These are phyloP conservation scores for Enteromius afrohamiltoni DNA, from an alignment of 2,797 vertebrate species.

Conservation along the genomic window DNA sequence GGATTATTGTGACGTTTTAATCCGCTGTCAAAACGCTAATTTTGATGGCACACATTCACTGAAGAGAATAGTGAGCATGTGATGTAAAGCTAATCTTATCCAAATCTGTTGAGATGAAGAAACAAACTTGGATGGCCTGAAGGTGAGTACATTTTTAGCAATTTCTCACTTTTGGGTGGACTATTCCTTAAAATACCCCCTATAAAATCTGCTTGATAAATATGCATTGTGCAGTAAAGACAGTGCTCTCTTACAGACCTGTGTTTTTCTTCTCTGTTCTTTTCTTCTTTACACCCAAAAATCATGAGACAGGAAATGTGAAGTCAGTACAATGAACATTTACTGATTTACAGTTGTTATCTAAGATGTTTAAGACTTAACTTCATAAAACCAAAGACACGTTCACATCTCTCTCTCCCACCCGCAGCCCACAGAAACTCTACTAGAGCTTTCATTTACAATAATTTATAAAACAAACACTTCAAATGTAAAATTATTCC, in stretches of 20 bases:
- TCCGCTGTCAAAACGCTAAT: neutral
- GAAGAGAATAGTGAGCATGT: neutral
- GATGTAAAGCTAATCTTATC: neutral
- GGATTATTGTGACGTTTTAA: neutral
- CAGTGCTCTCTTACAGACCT: constrained; percentile 7
- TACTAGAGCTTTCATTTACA: constrained; percentile 68
- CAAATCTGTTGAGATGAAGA: neutral
- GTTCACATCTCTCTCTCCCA: constrained; percentile 70
- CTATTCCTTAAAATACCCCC: neutral
- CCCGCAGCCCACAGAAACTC: constrained; percentile 71
- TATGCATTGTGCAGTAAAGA: constrained; percentile 23
- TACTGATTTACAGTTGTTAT: constrained; percentile 78
- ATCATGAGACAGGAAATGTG: constrained; percentile 67
- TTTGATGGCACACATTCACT: neutral
- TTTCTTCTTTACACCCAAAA: constrained; percentile 50
- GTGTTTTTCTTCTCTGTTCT: neutral
- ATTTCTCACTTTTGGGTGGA: neutral
- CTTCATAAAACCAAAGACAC: constrained; percentile 76
- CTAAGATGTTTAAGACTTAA: constrained; percentile 72
- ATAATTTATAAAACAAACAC: constrained; percentile 78
- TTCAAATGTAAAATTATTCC: constrained; percentile 76
- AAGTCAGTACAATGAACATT: constrained; percentile 77
- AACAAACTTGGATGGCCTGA: neutral
- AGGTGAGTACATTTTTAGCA: neutral
- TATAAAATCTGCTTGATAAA: neutral